Evolutionary conservation across 92 coral and sea anemone genomes (phyloP), one percentile per base, ranked within the genome.

Genomic region (Porites rus): DNA sequence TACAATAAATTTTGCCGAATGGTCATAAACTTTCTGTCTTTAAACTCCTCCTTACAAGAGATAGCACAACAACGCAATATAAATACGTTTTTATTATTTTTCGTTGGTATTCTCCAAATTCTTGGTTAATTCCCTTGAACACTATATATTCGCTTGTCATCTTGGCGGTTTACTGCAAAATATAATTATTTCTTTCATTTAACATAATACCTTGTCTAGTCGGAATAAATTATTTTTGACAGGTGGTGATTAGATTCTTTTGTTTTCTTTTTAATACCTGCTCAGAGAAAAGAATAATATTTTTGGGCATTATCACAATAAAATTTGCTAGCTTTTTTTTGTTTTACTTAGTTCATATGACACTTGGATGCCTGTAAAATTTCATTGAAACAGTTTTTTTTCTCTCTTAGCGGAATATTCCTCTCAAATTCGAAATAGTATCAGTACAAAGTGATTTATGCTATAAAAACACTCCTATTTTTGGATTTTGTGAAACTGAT

Each of bases 141-240:
- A 2, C 8, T 28, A 16, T 50, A 20, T 16, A 13, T 38, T 72
- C 7, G 21, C 73, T 51, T 25, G 22, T 73, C 11, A 28, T 43
- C 67, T 46, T 43, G 11, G 16, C 12, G 16, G 51, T 64, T 83
- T 83, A 51, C 62, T 51, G 71, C 77, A 53, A 54, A 70, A 70
- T 81, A 69, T 63, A 60, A 12, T 17, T 65, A 69, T 50, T 50
- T 52, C 52, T 62, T 43, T 73, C 50, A 83, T 83, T 83, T 63
- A 63, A 73, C 25, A 62, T 83, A 83, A 83, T 72, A 53, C 22
- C 62, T 73, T 62, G 18, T 61, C 64, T 65, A 65, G 79, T 56
- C 46, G 6, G 87, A 62, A 83, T 83, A 83, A 62, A 83, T 83
- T 83, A 83, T 13, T 25, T 64, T 12, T 72, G 80, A 63, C 87